These are phyloP conservation scores for Patella pellucida DNA, from an alignment of 2,888 invertebrate genomes.

Conservation along the genomic window DNA sequence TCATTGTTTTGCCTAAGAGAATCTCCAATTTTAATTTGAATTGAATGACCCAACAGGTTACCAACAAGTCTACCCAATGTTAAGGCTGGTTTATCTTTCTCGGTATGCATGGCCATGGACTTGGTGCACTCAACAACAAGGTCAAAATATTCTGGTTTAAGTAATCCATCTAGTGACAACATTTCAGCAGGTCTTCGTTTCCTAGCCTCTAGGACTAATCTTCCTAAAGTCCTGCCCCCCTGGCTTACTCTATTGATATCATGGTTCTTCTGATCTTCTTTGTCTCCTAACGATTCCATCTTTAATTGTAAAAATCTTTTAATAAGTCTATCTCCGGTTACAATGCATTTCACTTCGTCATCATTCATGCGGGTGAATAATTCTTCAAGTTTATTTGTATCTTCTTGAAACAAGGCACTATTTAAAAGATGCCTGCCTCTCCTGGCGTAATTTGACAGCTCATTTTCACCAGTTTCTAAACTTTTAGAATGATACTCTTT, in stretches of 20 bases:
- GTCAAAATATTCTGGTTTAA: not conserved
- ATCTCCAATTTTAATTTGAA: not conserved
- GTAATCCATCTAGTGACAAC: not conserved
- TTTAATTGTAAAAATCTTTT: not conserved
- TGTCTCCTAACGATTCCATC: not conserved
- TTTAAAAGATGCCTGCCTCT: not conserved
- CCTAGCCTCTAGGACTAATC: not conserved
- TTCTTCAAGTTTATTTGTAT: not conserved
- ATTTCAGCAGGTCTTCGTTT: not conserved
- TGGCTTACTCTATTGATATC: not conserved
- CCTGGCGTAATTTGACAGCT: not conserved
- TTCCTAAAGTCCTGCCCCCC: not conserved
- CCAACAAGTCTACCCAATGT: not conserved
- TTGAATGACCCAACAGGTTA: not conserved
- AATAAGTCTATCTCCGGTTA: not conserved
- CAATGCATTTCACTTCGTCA: not conserved
- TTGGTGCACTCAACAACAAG: not conserved
- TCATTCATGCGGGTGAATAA: not conserved
- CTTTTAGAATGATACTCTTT: not conserved
- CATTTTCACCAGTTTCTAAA: not conserved
- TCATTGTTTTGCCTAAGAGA: not conserved
- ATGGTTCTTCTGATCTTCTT: not conserved
- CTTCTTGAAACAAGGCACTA: not conserved
- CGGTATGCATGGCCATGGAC: not conserved
- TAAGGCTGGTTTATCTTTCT: not conserved